Evolutionary conservation across 2,888 invertebrate genomes (phyloP), one percentile per base, ranked within the genome.

Genomic region (Chesias legatella): DNA sequence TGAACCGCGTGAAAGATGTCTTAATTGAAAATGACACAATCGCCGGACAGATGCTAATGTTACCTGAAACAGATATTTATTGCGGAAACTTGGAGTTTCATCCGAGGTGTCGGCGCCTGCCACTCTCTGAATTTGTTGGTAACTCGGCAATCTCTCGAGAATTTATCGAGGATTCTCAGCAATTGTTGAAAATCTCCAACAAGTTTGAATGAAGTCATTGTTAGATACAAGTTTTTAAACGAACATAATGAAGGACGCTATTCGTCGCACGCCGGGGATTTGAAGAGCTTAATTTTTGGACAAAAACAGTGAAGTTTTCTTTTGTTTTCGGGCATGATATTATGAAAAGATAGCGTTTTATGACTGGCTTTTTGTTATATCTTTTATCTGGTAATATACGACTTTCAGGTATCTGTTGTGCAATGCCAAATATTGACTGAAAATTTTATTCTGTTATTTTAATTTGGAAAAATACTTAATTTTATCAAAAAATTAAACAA

Each of bases 11-110:
- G 33, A 37, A 52, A 55, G 48, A 52, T 53, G 44, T 33, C 42
- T 49, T 56, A 56, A 61, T 56, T 59, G 51, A 35, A 53, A 53
- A 56, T 58, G 41, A 53, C 48, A 52, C 48, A 43, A 51, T 53
- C 50, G 45, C 51, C 44, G 32, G 39, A 42, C 39, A 39, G 34
- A 45, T 40, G 43, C 33, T 28, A 45, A 45, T 48, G 39, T 30
- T 51, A 49, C 50, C 53, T 42, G 23, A 35, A 42, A 40, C 38
- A 47, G 48, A 56, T 57, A 58, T 58, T 60, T 58, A 58, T 58
- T 53, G 43, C 51, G 25, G 17, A 34, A 62, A 63, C 43, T 61
- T 60, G 17, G 34, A 44, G 46, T 43, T 53, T 47, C 51, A 45
- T 53, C 45, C 37, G 29, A 45, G 33, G 50, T 53, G 50, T 51